These are phyloP conservation scores for Perca flavescens DNA, from an alignment of 2,113 vertebrate species.

Conservation along the genomic window DNA sequence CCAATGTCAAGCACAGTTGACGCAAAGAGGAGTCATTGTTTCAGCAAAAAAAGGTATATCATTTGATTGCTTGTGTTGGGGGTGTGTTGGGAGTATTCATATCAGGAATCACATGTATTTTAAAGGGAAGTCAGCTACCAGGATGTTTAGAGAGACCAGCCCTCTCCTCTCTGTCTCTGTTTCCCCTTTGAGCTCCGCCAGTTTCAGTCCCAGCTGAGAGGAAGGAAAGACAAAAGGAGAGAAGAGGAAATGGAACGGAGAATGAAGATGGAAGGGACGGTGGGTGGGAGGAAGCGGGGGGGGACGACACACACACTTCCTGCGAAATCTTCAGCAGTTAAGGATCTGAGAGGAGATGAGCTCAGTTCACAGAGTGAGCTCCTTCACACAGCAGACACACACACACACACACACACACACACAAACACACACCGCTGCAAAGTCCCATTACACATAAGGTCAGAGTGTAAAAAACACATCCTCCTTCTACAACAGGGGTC, in stretches of 20 bases:
- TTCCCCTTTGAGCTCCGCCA: constrained; percentile 37
- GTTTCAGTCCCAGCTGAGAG: constrained; percentile 47
- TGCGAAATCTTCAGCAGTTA: constrained; percentile 33
- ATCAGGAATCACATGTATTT: constrained; percentile 6
- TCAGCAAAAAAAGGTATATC: background rate
- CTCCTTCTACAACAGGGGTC: background rate
- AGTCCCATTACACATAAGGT: constrained; percentile 32
- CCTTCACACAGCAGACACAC: background rate
- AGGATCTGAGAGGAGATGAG: constrained; percentile 26
- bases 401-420: too few relatives aligned
- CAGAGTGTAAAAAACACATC: constrained; percentile 30
- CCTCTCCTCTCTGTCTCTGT: constrained; percentile 5
- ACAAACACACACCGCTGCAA: background rate
- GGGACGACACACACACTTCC: constrained; percentile 18
- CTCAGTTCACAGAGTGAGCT: constrained; percentile 20
- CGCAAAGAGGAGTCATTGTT: background rate
- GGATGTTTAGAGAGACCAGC: constrained; percentile 54
- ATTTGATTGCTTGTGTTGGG: background rate
- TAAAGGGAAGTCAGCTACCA: constrained; percentile 28
- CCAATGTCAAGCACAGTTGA: background rate
- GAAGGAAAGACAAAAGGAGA: constrained; percentile 30
- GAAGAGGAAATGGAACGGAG: constrained; percentile 14
- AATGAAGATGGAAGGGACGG: background rate
- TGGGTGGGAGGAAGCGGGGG: background rate
- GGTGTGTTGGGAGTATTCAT: background rate